Evolutionary conservation across 2,797 vertebrate genomes (phyloP).

Genomic region (Heterohyrax brucei): DNA sequence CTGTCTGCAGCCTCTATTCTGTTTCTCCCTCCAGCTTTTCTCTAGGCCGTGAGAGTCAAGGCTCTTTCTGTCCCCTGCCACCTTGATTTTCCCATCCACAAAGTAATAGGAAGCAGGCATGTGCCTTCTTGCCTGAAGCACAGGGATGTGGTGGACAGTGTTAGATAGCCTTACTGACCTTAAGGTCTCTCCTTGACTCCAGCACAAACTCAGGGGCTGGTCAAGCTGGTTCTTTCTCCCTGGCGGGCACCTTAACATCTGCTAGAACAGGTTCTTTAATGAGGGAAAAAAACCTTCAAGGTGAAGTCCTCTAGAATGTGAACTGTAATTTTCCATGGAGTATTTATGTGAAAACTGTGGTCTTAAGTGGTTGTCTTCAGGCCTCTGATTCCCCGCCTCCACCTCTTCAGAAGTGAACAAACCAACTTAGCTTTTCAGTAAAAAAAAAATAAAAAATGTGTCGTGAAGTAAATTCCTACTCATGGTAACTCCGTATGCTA

Average conservation of each 20-base stretch:
- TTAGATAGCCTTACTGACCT: background rate
- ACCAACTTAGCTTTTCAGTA: background rate
- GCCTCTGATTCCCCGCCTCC: accelerated
- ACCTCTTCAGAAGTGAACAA: background rate
- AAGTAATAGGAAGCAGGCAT: background rate
- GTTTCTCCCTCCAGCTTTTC: background rate
- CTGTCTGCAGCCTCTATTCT: accelerated
- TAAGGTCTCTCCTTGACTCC: too few species aligned
- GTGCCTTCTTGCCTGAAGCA: background rate
- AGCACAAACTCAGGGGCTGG: background rate
- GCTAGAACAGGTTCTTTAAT: background rate
- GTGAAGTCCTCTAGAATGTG: background rate
- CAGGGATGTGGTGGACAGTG: accelerated
- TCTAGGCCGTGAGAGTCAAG: background rate
- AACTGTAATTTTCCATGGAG: background rate
- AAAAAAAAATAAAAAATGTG: too few species aligned
- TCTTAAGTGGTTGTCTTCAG: background rate
- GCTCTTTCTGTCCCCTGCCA: accelerated
- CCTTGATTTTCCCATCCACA: too few species aligned
- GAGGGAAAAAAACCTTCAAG: background rate
- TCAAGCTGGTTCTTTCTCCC: conserved; percentile 61
- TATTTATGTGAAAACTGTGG: background rate
- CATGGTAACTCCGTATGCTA: background rate
- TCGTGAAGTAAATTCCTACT: background rate
- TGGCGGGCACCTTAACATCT: background rate